Conservation (phyloP, 2,113 vertebrate genomes). For the Ibidorhyncha struthersii region DNA sequence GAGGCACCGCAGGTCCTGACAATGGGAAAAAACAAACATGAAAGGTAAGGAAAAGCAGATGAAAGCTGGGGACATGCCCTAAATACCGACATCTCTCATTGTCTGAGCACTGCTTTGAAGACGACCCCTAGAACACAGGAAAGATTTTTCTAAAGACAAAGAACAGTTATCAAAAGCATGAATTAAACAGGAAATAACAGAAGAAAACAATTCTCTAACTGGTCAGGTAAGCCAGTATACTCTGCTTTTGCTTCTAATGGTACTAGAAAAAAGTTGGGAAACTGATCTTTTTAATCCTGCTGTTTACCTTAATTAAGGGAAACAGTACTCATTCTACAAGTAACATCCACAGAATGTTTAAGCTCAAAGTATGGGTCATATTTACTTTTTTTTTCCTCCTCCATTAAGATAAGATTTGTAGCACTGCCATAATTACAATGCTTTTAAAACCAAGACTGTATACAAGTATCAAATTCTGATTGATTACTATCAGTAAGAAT, state of each 20-base stretch:
- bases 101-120: not conserved
- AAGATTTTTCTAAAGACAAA: not conserved
- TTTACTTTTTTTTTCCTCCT: not conserved
- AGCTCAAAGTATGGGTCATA: not conserved
- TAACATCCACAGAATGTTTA: not conserved
- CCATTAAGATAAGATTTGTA: not conserved
- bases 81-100: not conserved
- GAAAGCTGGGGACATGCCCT: constrained; percentile 4
- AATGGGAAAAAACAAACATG: not conserved
- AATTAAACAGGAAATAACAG: not conserved
- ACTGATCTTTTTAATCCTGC: not conserved
- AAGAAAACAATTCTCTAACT: not conserved
- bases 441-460: not conserved
- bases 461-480: not conserved
- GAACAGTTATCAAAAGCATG: not conserved
- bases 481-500: not conserved
- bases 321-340: not conserved
- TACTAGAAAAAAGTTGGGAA: not conserved
- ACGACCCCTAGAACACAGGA: not conserved
- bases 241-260: not conserved
- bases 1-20: not conserved
- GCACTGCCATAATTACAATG: not conserved
- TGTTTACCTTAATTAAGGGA: not conserved
- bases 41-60: constrained; percentile 25
- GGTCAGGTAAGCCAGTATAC: not conserved